These are phyloP conservation scores for Tenebrosternarchus preto DNA, from an alignment of 2,113 vertebrate genomes.

Conservation along the genomic window DNA sequence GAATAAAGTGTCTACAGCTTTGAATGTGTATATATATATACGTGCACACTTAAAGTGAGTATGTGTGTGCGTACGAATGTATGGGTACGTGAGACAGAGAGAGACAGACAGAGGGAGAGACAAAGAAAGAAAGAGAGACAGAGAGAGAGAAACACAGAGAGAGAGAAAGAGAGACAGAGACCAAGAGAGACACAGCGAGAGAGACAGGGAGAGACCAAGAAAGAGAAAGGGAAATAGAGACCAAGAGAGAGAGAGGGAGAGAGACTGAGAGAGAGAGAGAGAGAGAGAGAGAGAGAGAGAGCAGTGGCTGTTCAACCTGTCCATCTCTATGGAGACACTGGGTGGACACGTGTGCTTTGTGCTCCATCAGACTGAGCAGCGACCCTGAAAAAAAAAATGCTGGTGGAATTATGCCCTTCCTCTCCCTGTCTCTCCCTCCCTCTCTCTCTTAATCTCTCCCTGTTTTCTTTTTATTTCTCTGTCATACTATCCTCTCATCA, in stretches of 20 bases:
- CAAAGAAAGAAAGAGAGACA: no score
- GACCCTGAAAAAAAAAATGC: constrained; percentile 24
- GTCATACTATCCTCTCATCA: no score
- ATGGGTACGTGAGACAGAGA: neutral
- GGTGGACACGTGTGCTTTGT: constrained; percentile 2
- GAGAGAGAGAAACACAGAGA: no score
- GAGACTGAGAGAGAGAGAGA: no score
- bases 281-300: no score
- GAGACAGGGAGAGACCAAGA: no score
- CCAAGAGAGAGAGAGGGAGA: no score
- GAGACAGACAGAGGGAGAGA: no score
- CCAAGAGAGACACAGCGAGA: no score
- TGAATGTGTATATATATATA: neutral
- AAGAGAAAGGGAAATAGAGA: no score
- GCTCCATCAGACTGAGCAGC: constrained; percentile 34
- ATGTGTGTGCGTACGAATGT: neutral
- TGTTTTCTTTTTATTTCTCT: neutral
- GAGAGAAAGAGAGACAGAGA: no score
- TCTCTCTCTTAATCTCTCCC: neutral
- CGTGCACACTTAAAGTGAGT: neutral
- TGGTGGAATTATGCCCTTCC: constrained; percentile 28
- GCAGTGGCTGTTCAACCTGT: no score
- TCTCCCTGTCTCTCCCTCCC: neutral
- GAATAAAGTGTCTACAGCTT: neutral
- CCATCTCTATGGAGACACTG: neutral